phyloP scores from a whole-genome alignment of 2,888 invertebrate species.

The Eupeodes luniger region DNA sequence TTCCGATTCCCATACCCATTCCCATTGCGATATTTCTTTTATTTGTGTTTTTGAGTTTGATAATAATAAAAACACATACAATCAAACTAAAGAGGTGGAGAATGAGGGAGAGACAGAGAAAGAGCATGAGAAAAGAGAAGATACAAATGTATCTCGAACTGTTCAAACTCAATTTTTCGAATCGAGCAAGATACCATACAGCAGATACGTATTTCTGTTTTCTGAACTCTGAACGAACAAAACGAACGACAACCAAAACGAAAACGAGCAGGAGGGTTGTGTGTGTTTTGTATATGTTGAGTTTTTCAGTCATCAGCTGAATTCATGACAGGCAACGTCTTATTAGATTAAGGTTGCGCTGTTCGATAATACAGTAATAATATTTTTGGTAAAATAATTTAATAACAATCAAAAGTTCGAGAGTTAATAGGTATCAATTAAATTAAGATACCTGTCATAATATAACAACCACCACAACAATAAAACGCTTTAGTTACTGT shows the following conservation, averaged over 20 bases:
- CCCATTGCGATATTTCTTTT: neutral
- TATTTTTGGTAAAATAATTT: conserved; percentile 28
- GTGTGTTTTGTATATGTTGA: conserved; percentile 83
- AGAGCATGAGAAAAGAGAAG: conserved; percentile 70
- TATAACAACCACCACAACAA: neutral
- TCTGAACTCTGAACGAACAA: conserved; percentile 21
- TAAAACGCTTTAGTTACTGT: conserved; percentile 1
- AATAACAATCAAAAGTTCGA: conserved; percentile 17
- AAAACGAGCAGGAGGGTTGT: conserved; percentile 80
- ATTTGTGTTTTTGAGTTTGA: too few relatives aligned
- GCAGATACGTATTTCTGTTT: conserved; percentile 24
- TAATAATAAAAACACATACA: conserved; percentile 49
- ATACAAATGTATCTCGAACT: conserved; percentile 74
- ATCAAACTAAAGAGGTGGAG: conserved; percentile 71
- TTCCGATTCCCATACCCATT: neutral
- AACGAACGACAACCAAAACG: neutral
- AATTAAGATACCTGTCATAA: conserved; percentile 16
- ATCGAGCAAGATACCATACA: conserved; percentile 52
- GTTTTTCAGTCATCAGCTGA: conserved; percentile 84
- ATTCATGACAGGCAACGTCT: conserved; percentile 84
- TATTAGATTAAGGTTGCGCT: conserved; percentile 81
- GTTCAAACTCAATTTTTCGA: conserved; percentile 76
- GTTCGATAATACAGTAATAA: conserved; percentile 75
- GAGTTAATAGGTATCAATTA: neutral
- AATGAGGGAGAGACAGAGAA: conserved; percentile 76